phyloP scores from a whole-genome alignment of 2,797 vertebrate genomes.

The Carduelis carduelis region DNA sequence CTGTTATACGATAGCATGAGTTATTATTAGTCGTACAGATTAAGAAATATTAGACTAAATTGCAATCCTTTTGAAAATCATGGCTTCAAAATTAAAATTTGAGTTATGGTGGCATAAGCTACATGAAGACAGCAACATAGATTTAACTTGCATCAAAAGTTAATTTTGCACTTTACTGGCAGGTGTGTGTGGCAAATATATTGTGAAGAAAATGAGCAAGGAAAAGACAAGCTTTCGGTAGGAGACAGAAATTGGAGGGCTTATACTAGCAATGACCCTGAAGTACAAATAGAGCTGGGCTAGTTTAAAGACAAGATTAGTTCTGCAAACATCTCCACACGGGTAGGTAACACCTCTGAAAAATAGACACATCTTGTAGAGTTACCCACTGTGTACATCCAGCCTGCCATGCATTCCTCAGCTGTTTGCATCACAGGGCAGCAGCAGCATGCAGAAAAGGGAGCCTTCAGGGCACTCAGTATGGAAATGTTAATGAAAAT shows the following conservation, averaged over 20 bases:
- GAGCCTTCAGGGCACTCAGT: neutral
- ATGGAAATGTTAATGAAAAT: neutral
- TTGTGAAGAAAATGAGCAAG: neutral
- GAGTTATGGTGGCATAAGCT: neutral
- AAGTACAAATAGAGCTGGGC: neutral
- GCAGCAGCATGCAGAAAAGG: neutral
- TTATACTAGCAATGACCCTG: neutral
- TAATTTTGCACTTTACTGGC: neutral
- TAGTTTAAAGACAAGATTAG: neutral
- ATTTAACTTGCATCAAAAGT: neutral
- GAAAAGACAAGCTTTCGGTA: neutral
- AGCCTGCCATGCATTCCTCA: rapidly evolving
- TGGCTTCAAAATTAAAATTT: neutral
- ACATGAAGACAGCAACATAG: neutral
- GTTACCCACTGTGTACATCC: neutral
- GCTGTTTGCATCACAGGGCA: neutral
- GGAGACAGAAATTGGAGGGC: neutral
- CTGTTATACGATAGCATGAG: neutral
- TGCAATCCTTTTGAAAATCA: neutral
- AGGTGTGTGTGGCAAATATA: neutral
- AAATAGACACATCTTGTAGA: neutral
- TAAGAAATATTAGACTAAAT: neutral
- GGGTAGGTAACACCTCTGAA: neutral
- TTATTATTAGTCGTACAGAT: neutral
- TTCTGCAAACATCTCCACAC: neutral